Conservation (phyloP, 2,888 invertebrate species). For the Elysia crispata region DNA sequence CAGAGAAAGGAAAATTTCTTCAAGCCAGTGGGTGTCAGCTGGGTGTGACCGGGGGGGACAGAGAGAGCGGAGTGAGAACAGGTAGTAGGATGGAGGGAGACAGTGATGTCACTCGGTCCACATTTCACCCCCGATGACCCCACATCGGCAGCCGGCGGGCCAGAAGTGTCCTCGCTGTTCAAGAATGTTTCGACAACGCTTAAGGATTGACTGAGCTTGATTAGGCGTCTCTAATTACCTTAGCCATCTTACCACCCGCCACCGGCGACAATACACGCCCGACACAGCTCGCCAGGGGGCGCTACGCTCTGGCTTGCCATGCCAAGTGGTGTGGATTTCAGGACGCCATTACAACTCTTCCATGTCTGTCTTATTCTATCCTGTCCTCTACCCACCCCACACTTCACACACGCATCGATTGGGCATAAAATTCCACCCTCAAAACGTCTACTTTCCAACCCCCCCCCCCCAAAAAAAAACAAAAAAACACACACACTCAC, state of each 20-base stretch:
- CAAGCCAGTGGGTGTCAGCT: no score
- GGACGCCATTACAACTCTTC: not conserved
- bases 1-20: no score
- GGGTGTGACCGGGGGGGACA: no score
- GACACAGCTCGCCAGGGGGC: not conserved
- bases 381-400: no score
- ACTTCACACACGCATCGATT: no score
- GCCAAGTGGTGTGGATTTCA: conserved; percentile 18
- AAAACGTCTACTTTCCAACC: no score
- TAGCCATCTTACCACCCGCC: conserved; percentile 19
- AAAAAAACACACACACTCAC: no score
- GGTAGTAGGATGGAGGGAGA: no score
- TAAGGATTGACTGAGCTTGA: conserved; percentile 33
- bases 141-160: not conserved
- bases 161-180: not conserved
- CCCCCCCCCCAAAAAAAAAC: no score
- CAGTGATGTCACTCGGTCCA: conserved; percentile 26
- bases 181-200: not conserved
- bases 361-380: no score
- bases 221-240: conserved; percentile 37
- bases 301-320: not conserved
- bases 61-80: no score
- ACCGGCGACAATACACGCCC: not conserved
- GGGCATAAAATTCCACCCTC: no score
- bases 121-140: conserved; percentile 30